Evolutionary conservation across 2,888 invertebrate species (phyloP).

Genomic region (Agonopterix subpropinquella): DNA sequence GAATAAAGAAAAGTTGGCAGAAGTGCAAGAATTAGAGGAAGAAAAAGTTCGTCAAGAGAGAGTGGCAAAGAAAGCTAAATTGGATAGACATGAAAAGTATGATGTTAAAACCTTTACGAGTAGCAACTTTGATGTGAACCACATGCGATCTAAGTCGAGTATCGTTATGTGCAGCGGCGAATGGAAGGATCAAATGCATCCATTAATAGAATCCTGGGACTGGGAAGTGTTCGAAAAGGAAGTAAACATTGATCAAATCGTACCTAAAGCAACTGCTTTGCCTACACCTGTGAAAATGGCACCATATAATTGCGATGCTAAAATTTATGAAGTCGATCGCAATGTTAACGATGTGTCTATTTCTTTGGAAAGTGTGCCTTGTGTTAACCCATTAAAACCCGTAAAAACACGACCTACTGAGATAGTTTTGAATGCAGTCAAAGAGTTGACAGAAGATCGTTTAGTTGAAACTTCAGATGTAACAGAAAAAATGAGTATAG

Average conservation of each 20-base stretch:
- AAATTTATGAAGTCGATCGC: conserved; percentile 65
- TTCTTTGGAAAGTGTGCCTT: conserved; percentile 77
- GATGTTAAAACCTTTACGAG: conserved; percentile 62
- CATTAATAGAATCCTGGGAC: conserved; percentile 78
- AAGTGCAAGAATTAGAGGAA: conserved; percentile 76
- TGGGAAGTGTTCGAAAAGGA: conserved; percentile 80
- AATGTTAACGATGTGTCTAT: conserved; percentile 71
- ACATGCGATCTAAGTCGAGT: conserved; percentile 69
- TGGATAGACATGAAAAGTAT: conserved; percentile 65
- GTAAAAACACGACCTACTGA: conserved; percentile 67
- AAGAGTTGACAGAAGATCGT: conserved; percentile 72
- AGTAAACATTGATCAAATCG: conserved; percentile 55
- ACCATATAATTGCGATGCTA: conserved; percentile 68
- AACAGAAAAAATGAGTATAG: conserved; percentile 73
- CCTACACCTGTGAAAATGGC: conserved; percentile 67
- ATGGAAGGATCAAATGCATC: conserved; percentile 79
- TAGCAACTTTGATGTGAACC: conserved; percentile 66
- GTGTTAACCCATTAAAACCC: conserved; percentile 77
- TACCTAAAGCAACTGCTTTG: conserved; percentile 58
- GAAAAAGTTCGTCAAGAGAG: conserved; percentile 59
- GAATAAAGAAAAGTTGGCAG: conserved; percentile 82
- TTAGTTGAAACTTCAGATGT: conserved; percentile 77
- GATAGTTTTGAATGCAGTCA: conserved; percentile 59
- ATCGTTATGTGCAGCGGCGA: conserved; percentile 68
- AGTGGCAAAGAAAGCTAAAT: conserved; percentile 56